Percentiles rank a stretch among this genome's conserved stretches.
Evolutionary conservation across 2,797 vertebrate species (phyloP).

Genomic region (Arremon aurantiirostris): DNA sequence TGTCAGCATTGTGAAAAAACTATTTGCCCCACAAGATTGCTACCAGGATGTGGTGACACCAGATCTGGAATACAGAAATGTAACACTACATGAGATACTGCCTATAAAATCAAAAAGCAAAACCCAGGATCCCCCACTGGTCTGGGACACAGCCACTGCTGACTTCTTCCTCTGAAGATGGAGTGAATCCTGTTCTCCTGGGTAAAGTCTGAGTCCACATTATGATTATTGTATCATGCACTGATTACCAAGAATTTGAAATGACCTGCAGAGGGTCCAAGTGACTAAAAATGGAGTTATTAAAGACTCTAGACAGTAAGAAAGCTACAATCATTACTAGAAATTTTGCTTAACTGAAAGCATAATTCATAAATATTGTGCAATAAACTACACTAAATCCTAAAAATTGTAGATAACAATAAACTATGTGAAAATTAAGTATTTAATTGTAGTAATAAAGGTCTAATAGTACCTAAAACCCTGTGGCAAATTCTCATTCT

Average conservation of each 20-base stretch:
- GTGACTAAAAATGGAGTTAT: neutral
- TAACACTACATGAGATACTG: neutral
- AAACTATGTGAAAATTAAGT: neutral
- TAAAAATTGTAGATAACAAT: neutral
- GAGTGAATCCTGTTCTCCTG: neutral
- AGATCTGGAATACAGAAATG: neutral
- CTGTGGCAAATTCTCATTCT: neutral
- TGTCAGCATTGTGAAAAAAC: neutral
- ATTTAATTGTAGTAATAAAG: neutral
- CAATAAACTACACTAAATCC: neutral
- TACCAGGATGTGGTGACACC: neutral
- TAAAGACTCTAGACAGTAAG: neutral
- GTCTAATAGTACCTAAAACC: neutral
- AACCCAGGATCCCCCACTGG: too few species aligned
- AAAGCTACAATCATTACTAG: neutral
- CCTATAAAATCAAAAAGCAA: neutral
- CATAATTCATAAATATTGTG: neutral
- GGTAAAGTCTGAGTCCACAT: neutral
- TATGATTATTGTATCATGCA: neutral
- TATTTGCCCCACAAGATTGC: neutral
- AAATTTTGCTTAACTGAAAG: neutral
- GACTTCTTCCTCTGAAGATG: neutral
- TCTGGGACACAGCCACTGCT: neutral
- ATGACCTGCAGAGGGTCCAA: fast-evolving
- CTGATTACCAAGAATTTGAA: neutral